Evolutionary conservation across 2,888 invertebrate species (phyloP).

Genomic region (Alviniconcha strummeri): DNA sequence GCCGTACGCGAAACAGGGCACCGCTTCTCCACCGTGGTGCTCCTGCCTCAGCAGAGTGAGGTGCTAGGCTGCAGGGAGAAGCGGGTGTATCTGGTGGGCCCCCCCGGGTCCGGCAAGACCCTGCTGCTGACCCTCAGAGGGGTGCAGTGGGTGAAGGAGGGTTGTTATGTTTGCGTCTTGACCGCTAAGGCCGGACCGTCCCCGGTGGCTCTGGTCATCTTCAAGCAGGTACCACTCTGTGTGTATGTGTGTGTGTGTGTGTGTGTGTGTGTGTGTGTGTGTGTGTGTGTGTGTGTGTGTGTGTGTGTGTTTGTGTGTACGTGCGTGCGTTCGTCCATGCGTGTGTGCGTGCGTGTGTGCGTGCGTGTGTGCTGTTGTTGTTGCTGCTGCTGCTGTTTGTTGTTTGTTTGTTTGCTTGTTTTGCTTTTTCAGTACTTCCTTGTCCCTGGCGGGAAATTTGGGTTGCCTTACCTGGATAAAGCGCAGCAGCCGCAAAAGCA

Average conservation of each 20-base stretch:
- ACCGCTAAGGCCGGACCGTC: not conserved
- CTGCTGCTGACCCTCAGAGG: slow-evolving; percentile 3
- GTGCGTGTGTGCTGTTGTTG: no score
- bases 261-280: not conserved
- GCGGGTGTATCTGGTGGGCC: not conserved
- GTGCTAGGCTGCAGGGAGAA: not conserved
- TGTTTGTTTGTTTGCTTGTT: no score
- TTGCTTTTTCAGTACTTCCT: no score
- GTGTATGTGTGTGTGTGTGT: not conserved
- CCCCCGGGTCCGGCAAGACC: slow-evolving; percentile 5
- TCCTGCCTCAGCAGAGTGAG: not conserved
- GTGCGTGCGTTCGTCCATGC: not conserved
- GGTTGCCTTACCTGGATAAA: no score
- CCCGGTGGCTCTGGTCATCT: not conserved
- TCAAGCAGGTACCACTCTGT: not conserved
- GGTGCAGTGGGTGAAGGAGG: not conserved
- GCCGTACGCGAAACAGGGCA: not conserved
- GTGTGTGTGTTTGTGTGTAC: not conserved
- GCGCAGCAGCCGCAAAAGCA: no score
- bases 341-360: no score
- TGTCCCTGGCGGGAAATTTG: no score
- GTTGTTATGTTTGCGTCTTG: slow-evolving; percentile 1
- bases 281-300: not conserved
- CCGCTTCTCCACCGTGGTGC: not conserved
- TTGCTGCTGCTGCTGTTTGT: no score